Evolutionary conservation across 2,797 vertebrate species (phyloP), one percentile per base, ranked within the genome.

Genomic region (Setipinna tenuifilis): DNA sequence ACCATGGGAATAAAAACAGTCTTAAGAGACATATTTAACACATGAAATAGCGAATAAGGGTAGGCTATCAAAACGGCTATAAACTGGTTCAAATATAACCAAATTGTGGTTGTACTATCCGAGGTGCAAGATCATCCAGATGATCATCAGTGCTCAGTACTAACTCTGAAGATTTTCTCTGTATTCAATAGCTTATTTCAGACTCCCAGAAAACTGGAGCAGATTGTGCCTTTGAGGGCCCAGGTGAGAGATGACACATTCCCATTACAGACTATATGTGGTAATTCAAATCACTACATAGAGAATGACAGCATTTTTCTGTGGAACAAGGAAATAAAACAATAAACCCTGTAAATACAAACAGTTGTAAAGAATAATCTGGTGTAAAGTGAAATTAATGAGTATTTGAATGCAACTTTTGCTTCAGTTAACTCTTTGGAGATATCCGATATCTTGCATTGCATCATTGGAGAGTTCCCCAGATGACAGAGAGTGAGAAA

Each of bases 381-480:
- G 2, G 25, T 28, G 19, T 28, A 0, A 28, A 10, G 12, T 65
- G 62, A 25, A 62, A 2, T 23, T n/a, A 65, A 28, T 68, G 25
- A 14, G 25, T 28, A 68, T 68, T 11, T 68, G 62, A 12, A 23
- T 28, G 25, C 25, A 68, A 68, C 23, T 28, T 23, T 14, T 65
- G n/a, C 44, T 82, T 23, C 84, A 89, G 87, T 82, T 21, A 85
- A 83, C 0, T 89, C 88, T 81, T 80, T 90, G 87, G 90, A 90
- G 85, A 88, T 78, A 3, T 87, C 90, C 62, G 90, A 88, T n/a
- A 88, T 87, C 88, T 31, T 85, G 84, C 10, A 21, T 88, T 19
- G 88, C 83, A 87, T 86, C 87, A n/a, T n/a, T 6, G 83, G 86
- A 2, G 88, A 89, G 85, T 71, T 68, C 3, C 88, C 65, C 81